Evolutionary conservation across 2,888 invertebrate species (phyloP), one percentile per base, ranked within the genome.

Genomic region (Ethmia dodecea): DNA sequence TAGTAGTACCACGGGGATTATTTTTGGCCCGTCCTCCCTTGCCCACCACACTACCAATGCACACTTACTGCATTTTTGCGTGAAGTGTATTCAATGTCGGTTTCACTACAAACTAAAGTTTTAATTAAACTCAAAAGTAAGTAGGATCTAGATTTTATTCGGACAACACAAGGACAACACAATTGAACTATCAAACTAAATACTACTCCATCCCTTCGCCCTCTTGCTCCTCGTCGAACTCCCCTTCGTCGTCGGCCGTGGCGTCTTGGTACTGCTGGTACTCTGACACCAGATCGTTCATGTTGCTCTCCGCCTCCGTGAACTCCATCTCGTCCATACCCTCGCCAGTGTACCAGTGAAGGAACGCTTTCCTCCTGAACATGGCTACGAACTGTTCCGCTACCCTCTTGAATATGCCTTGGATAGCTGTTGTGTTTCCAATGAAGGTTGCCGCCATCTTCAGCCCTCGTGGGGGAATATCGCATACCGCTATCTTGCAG

Each of bases 331-430:
- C 95, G 61, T 95, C 95, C 95, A 95, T 95, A 49, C 95, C 95
- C 69, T 96, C 95, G 36, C 94, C 95, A 22, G 94, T 94, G 81
- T 95, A 98, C 97, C 97, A 98, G 88, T 97, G 97, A 57, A 97
- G 89, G 90, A 97, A 97, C 62, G 97, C 97, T 87, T 96, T 97
- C 60, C 97, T 91, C 59, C 96, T 90, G 89, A 97, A 97, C 97
- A 98, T 96, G 55, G 95, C 94, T 35, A 93, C 92, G 65, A 95
- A 95, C 73, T 95, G 95, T 64, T 94, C 94, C 12, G 92, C 91
- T 52, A 95, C 91, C 70, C 95, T 89, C 75, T 94, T 94, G 84
- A 96, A 96, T 52, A 96, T 81, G 59, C 93, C 93, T 69, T 95
- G 95, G 49, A 94, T 94, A 48, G 94, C 94, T 11, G 95, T 95